Evolutionary conservation across 2,113 vertebrate genomes (phyloP).

Genomic region (Neodontobutis hainanensis): DNA sequence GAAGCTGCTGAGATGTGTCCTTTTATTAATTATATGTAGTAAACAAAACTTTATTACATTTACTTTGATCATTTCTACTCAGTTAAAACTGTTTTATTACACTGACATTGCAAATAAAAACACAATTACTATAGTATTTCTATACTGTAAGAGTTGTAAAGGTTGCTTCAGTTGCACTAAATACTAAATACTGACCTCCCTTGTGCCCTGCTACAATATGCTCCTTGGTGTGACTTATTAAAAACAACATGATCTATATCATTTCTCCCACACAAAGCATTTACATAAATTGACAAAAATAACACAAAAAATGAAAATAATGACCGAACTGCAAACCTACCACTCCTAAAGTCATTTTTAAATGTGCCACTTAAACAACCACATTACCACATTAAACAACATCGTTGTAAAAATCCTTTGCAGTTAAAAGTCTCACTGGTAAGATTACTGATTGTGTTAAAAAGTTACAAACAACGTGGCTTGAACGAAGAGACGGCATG

Average conservation of each 20-base stretch:
- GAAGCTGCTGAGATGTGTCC: slow-evolving; percentile 32
- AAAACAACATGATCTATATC: slow-evolving; percentile 4
- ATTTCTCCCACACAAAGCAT: background rate
- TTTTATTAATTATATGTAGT: slow-evolving; percentile 48
- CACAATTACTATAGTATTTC: background rate
- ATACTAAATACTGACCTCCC: slow-evolving; percentile 34
- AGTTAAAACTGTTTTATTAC: background rate
- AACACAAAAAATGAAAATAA: too few relatives aligned
- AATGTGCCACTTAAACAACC: slow-evolving; percentile 20
- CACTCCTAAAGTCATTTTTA: slow-evolving; percentile 35
- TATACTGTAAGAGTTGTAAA: too few relatives aligned
- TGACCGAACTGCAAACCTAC: background rate
- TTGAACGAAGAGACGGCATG: background rate
- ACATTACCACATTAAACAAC: slow-evolving; percentile 5
- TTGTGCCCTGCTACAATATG: slow-evolving; percentile 36
- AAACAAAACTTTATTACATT: slow-evolving; percentile 20
- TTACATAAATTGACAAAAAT: background rate
- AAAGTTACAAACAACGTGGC: background rate
- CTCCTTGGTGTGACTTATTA: slow-evolving; percentile 28
- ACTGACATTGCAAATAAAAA: background rate
- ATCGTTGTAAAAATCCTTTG: background rate
- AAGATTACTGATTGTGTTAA: slow-evolving; percentile 7
- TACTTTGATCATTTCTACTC: background rate
- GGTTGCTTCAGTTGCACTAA: too few relatives aligned
- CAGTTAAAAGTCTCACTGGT: slow-evolving; percentile 16